These are phyloP conservation scores for Chrysemys picta DNA, from an alignment of 2,113 vertebrate species.

Conservation along the genomic window DNA sequence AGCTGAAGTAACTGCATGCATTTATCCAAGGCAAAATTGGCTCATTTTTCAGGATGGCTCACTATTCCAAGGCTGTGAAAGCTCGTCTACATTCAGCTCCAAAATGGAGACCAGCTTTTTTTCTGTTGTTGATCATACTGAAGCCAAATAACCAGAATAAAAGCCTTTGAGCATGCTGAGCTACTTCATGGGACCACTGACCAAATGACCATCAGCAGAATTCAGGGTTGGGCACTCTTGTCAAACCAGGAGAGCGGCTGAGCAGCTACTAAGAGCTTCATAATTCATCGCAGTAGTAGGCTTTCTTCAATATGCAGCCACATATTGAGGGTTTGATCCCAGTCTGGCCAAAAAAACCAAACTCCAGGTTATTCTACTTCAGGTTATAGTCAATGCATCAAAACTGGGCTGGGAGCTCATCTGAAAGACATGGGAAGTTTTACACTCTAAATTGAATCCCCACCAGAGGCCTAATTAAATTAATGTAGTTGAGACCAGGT, in stretches of 20 bases:
- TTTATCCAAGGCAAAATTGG: background rate
- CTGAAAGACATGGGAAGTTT: background rate
- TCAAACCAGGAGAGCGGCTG: background rate
- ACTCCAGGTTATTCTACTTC: background rate
- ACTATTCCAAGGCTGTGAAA: background rate
- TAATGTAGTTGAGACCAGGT: background rate
- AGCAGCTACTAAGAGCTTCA: background rate
- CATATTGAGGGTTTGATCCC: background rate
- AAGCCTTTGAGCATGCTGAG: background rate
- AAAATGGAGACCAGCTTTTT: slow-evolving; percentile 12
- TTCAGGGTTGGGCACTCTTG: background rate
- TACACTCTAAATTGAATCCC: background rate
- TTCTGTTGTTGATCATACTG: background rate
- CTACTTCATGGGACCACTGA: background rate
- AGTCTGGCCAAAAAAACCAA: background rate
- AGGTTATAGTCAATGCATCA: background rate
- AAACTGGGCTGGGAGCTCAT: background rate
- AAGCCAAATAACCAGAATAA: background rate
- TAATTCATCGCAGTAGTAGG: background rate
- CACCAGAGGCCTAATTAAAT: background rate
- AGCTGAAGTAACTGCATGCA: background rate
- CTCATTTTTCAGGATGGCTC: slow-evolving; percentile 8
- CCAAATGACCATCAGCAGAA: background rate
- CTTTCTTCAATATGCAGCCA: background rate
- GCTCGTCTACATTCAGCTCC: background rate